Evolutionary conservation across 1,140 invertebrate genomes (phyloP).

Genomic region (Tetramorium alpestre): DNA sequence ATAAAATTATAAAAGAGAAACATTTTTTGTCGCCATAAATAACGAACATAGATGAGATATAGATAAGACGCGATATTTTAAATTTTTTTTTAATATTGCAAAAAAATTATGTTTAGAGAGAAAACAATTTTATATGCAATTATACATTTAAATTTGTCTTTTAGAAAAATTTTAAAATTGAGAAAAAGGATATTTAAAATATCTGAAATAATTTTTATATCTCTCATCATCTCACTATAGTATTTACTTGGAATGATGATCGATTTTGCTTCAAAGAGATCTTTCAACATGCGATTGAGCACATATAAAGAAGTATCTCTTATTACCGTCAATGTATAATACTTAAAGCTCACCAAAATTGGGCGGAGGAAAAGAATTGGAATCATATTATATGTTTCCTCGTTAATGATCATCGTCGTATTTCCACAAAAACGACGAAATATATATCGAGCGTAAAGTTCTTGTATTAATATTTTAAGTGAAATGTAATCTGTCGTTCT

Average conservation of each 20-base stretch:
- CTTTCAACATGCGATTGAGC: background rate
- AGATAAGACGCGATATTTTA: background rate
- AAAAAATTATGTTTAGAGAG: background rate
- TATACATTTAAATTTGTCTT: background rate
- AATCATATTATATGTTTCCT: background rate
- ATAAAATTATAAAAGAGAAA: background rate
- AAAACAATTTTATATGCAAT: background rate
- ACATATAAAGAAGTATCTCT: background rate
- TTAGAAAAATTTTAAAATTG: background rate
- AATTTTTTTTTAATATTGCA: background rate
- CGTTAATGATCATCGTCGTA: conserved; percentile 12
- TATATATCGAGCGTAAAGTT: background rate
- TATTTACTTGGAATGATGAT: background rate
- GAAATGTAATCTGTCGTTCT: conserved; percentile 17
- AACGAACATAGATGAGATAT: background rate
- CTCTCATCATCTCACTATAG: background rate
- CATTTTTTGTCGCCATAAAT: too few species aligned
- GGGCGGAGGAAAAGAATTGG: background rate
- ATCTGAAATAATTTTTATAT: background rate
- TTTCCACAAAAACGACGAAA: background rate
- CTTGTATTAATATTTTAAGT: background rate
- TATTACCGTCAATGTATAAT: background rate
- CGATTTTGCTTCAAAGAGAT: background rate
- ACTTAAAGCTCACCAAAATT: background rate
- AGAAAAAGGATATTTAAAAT: background rate